These are phyloP conservation scores for Mastacembelus armatus DNA, from an alignment of 2,797 vertebrate species.

Conservation along the genomic window DNA sequence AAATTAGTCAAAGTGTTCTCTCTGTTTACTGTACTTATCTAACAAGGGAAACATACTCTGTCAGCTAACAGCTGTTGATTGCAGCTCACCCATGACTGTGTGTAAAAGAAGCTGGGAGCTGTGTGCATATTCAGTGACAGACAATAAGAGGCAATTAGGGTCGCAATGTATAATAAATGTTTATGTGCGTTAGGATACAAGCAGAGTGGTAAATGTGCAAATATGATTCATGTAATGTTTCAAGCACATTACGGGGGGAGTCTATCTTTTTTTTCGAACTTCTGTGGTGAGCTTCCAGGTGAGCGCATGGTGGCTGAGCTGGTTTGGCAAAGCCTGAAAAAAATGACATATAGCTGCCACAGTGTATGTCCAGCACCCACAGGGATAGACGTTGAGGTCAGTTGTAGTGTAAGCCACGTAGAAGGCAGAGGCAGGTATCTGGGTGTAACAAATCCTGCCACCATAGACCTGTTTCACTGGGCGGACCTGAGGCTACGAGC, in stretches of 20 bases:
- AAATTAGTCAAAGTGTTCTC: slow-evolving; percentile 50
- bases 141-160: slow-evolving; percentile 11
- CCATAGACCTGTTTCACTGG: too few relatives aligned
- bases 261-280: too few relatives aligned
- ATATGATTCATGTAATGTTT: slow-evolving; percentile 19
- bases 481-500: too few relatives aligned
- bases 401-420: too few relatives aligned
- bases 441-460: too few relatives aligned
- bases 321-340: too few relatives aligned
- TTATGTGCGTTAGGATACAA: slow-evolving; percentile 19
- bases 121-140: slow-evolving; percentile 3
- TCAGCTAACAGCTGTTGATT: slow-evolving; percentile 45
- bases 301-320: too few relatives aligned
- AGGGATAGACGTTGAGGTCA: too few relatives aligned
- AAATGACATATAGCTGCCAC: too few relatives aligned
- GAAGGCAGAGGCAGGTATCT: too few relatives aligned
- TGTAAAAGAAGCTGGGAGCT: slow-evolving; percentile 11
- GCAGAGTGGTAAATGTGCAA: slow-evolving; percentile 5
- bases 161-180: slow-evolving; percentile 13
- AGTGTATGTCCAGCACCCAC: too few relatives aligned
- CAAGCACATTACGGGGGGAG: slow-evolving; percentile 9
- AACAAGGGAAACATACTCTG: slow-evolving; percentile 42
- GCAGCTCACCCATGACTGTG: slow-evolving; percentile 24
- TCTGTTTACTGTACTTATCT: slow-evolving; percentile 59
- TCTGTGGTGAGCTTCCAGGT: too few relatives aligned